Evolutionary conservation across 2,888 invertebrate species (phyloP).

Genomic region (Aporophyla lueneburgensis): DNA sequence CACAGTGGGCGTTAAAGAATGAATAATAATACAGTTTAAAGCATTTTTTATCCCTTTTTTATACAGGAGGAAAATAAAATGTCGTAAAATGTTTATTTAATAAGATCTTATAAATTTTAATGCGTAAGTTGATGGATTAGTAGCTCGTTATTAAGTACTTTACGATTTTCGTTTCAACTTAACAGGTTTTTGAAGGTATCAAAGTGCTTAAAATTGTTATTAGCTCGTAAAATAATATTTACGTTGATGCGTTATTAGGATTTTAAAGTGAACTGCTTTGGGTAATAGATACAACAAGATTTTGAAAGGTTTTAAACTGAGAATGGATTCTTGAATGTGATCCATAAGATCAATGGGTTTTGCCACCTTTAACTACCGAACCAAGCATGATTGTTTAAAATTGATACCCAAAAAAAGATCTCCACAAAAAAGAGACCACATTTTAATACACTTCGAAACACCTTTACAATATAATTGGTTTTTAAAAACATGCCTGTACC

Average conservation of each 20-base stretch:
- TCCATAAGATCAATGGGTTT: background rate
- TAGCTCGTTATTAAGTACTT: slow-evolving; percentile 51
- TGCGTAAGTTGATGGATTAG: slow-evolving; percentile 56
- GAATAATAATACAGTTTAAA: slow-evolving; percentile 8
- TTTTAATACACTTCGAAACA: slow-evolving; percentile 65
- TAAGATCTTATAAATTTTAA: slow-evolving; percentile 51
- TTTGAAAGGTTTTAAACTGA: background rate
- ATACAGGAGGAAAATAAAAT: slow-evolving; percentile 23
- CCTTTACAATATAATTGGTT: slow-evolving; percentile 83
- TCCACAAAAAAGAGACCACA: slow-evolving; percentile 44
- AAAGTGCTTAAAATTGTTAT: slow-evolving; percentile 53
- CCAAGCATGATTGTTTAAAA: slow-evolving; percentile 48
- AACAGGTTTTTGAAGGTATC: slow-evolving; percentile 56
- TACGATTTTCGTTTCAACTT: slow-evolving; percentile 55
- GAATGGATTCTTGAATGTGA: background rate
- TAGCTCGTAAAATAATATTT: slow-evolving; percentile 56
- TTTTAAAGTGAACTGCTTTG: slow-evolving; percentile 17
- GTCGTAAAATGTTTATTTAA: slow-evolving; percentile 49
- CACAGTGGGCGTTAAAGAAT: slow-evolving; percentile 14
- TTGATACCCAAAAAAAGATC: slow-evolving; percentile 23
- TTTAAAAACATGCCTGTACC: slow-evolving; percentile 75
- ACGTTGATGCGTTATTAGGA: slow-evolving; percentile 29
- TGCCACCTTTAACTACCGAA: slow-evolving; percentile 4
- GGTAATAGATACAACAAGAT: background rate
- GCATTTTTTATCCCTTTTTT: slow-evolving; percentile 23